Evolutionary conservation across 2,113 vertebrate species (phyloP).

Genomic region (Mobula hypostoma): DNA sequence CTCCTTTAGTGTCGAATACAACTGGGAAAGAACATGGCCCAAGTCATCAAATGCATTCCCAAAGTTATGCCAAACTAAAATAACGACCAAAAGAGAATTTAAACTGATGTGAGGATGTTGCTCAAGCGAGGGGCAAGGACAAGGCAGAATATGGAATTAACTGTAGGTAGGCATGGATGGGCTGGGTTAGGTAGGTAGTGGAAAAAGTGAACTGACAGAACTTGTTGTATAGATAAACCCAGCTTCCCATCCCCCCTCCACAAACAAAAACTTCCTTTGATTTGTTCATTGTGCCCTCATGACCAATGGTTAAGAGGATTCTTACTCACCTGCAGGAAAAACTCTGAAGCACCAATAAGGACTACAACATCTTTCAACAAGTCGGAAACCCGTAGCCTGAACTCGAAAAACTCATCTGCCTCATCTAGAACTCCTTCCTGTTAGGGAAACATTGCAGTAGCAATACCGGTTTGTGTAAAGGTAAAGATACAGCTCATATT

Average conservation of each 20-base stretch:
- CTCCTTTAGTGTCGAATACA: constrained; percentile 87
- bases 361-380: constrained; percentile 95
- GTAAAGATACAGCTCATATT: not conserved
- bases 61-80: not conserved
- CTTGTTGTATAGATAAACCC: no score
- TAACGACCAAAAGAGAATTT: not conserved
- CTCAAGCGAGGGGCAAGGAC: not conserved
- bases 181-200: not conserved
- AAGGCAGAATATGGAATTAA: not conserved
- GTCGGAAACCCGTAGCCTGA: constrained; percentile 90
- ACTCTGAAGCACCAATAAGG: constrained; percentile 91
- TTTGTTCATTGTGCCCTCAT: not conserved
- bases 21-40: constrained; percentile 52
- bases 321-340: constrained; percentile 81
- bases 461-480: not conserved
- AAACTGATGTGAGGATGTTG: not conserved
- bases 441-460: not conserved
- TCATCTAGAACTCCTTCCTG: constrained; percentile 95
- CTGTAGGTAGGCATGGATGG: not conserved
- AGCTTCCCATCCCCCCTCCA: no score
- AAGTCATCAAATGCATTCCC: not conserved
- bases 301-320: not conserved
- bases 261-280: not conserved
- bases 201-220: not conserved
- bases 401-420: constrained; percentile 92